Evolutionary conservation across 2,888 invertebrate species (phyloP).

Genomic region (Sphaerophoria rueppellii): DNA sequence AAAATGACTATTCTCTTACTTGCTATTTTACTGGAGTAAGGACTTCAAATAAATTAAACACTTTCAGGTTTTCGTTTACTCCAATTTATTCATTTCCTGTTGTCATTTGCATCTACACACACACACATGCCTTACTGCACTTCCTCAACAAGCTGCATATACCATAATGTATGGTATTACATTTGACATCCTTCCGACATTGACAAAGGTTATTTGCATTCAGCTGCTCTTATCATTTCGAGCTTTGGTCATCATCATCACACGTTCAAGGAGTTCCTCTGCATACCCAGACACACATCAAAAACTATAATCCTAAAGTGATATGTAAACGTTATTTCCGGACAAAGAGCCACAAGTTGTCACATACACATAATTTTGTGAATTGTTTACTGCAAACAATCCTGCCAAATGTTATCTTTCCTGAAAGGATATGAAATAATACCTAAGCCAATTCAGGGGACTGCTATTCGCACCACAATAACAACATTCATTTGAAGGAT

Average conservation of each 20-base stretch:
- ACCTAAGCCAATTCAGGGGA: not conserved
- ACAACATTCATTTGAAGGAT: not conserved
- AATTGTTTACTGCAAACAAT: constrained; percentile 21
- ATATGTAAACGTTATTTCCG: constrained; percentile 23
- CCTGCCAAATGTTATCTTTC: constrained; percentile 22
- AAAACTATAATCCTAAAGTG: constrained; percentile 26
- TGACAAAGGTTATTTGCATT: constrained; percentile 1
- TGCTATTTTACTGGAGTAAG: no score
- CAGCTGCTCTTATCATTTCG: constrained; percentile 15
- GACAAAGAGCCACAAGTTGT: constrained; percentile 8
- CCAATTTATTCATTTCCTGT: no score
- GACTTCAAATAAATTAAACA: no score
- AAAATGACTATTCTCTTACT: no score
- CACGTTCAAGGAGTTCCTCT: not conserved
- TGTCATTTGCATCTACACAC: no score
- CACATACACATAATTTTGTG: not conserved
- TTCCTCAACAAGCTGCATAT: no score
- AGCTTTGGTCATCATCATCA: constrained; percentile 14
- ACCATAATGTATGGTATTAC: not conserved
- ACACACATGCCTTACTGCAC: no score
- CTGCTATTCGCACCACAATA: not conserved
- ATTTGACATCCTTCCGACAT: constrained; percentile 9
- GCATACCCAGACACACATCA: not conserved
- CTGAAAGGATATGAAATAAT: constrained; percentile 6
- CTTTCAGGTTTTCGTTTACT: no score